Evolutionary conservation across 2,113 vertebrate species (phyloP), one percentile per base, ranked within the genome.

Genomic region (Oostethus manadensis): DNA sequence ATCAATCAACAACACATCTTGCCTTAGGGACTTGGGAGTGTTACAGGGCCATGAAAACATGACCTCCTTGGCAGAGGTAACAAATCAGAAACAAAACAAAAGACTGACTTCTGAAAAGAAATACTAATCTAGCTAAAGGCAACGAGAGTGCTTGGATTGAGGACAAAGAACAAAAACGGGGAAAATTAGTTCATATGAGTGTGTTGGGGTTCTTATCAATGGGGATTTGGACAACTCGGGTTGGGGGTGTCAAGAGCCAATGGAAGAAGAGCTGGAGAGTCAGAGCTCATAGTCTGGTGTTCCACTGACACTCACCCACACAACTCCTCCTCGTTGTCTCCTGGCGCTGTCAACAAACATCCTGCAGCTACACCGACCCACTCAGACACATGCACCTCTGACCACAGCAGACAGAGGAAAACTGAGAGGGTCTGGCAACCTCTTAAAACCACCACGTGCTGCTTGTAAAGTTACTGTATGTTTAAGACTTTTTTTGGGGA

Each of bases 311-410:
- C 70, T 64, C 68, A 58, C 77, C 62, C 76, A 77, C 71, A 70
- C 80, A 53, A 57, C 68, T 75, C 82, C 67, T 56, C 47, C 58
- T 72, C 70, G 23, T 65, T 3, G 51, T 78, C 66, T 84, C 74
- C 76, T 66, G 26, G 62, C 1, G 6, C 60, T 59, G 68, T 74
- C 66, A 29, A 80, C 78, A 74, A 80, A 76, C 78, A 77, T 73
- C 75, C 80, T 55, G 73, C 70, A 64, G 78, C 75, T 56, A 71
- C n/a, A n/a, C 73, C 80, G 82, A 84, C 78, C 83, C 76, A 70
- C 78, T 71, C 76, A 58, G 61, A 78, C 79, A 82, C 76, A 62
- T 56, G 60, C 60, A 61, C 72, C 70, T 70, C 76, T 79, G 83
- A 82, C 76, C 46, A 64, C 58, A 66, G 61, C 68, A 68, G 67